Evolutionary conservation across 2,113 vertebrate genomes (phyloP).

Genomic region (Carassius carassius): DNA sequence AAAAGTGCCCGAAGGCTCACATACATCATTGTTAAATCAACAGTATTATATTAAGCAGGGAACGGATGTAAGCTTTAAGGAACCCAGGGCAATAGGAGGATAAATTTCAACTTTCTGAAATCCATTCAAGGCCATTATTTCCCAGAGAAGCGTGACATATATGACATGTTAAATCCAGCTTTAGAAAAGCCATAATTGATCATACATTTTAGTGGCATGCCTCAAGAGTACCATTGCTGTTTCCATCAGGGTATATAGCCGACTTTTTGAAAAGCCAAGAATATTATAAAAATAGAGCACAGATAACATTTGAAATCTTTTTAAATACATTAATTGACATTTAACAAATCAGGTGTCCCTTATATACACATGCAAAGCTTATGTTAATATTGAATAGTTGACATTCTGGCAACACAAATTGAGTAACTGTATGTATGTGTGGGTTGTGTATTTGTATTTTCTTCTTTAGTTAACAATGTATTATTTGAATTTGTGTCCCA

Average conservation of each 20-base stretch:
- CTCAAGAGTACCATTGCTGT: constrained; percentile 58
- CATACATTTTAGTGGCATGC: constrained; percentile 70
- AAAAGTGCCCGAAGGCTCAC: constrained; percentile 84
- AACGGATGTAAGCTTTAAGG: constrained; percentile 80
- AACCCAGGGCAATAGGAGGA: constrained; percentile 86
- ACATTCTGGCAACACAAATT: background rate
- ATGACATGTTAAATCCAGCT: constrained; percentile 80
- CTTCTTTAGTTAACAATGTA: background rate
- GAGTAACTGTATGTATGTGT: background rate
- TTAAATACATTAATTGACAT: background rate
- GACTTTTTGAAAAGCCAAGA: constrained; percentile 38
- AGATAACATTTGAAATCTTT: background rate
- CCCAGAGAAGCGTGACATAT: constrained; percentile 75
- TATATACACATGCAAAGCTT: background rate
- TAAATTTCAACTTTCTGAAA: constrained; percentile 83
- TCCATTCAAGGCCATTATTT: constrained; percentile 85
- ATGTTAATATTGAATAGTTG: background rate
- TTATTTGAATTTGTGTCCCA: background rate
- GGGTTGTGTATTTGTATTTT: background rate
- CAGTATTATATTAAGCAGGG: constrained; percentile 94
- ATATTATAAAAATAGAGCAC: constrained; percentile 13
- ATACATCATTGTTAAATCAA: constrained; percentile 98
- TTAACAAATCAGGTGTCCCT: background rate
- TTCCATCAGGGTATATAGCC: constrained; percentile 61
- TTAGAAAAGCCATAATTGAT: constrained; percentile 78